phyloP scores from a whole-genome alignment of 2,888 invertebrate species.

The Amiota communis region DNA sequence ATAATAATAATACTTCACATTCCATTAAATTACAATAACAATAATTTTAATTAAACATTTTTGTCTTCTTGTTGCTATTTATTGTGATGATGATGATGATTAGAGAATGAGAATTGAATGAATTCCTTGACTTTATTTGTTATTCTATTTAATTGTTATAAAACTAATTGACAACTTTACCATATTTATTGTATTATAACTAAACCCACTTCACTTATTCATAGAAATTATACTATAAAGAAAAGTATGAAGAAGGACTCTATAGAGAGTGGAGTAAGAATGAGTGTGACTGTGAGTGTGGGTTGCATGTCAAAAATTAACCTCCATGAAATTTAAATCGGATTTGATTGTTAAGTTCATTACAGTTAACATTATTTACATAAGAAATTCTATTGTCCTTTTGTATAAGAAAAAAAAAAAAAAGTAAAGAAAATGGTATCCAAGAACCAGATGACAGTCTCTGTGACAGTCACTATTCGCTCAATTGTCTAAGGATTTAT shows the following conservation, averaged over 20 bases:
- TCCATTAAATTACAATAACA: slow-evolving; percentile 63
- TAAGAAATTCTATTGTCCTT: slow-evolving; percentile 32
- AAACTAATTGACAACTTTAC: too few relatives aligned
- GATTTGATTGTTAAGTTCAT: slow-evolving; percentile 47
- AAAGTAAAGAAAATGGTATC: background rate
- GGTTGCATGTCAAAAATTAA: too few relatives aligned
- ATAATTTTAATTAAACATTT: slow-evolving; percentile 64
- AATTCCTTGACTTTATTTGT: background rate
- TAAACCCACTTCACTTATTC: too few relatives aligned
- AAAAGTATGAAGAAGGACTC: too few relatives aligned
- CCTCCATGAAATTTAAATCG: slow-evolving; percentile 44
- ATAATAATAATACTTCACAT: slow-evolving; percentile 62
- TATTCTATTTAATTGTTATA: background rate
- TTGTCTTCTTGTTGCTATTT: slow-evolving; percentile 40
- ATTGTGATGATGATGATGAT: too few relatives aligned
- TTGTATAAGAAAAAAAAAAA: background rate
- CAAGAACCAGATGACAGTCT: background rate
- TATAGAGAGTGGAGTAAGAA: too few relatives aligned
- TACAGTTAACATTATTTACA: slow-evolving; percentile 45
- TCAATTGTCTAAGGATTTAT: slow-evolving; percentile 37
- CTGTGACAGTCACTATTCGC: background rate
- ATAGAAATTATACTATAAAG: too few relatives aligned
- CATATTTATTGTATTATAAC: too few relatives aligned
- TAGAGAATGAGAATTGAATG: too few relatives aligned
- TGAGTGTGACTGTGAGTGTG: too few relatives aligned